Percentiles rank a stretch among this genome's conserved stretches.
phyloP scores from a whole-genome alignment of 2,888 invertebrate genomes.

The Ligdia adustata region DNA sequence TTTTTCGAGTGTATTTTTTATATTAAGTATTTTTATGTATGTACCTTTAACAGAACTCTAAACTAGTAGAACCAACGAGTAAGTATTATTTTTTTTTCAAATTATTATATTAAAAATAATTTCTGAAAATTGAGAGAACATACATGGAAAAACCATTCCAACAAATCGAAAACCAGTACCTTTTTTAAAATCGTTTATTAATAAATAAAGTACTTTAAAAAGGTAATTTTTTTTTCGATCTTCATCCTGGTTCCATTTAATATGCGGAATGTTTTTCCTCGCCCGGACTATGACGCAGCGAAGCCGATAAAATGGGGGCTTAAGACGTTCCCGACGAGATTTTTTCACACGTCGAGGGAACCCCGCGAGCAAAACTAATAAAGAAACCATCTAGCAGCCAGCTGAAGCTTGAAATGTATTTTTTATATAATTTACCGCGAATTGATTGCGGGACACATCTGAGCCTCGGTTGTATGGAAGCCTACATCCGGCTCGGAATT shows the following conservation, averaged over 20 bases:
- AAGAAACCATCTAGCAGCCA: constrained; percentile 82
- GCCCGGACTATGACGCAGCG: not conserved
- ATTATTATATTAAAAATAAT: too few relatives aligned
- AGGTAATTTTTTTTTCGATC: not conserved
- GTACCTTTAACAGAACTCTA: too few relatives aligned
- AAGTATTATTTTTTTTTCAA: too few relatives aligned
- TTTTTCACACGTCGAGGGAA: constrained; percentile 77
- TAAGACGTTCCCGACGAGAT: constrained; percentile 64
- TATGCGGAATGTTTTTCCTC: too few relatives aligned
- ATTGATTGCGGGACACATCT: constrained; percentile 74
- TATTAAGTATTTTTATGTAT: too few relatives aligned
- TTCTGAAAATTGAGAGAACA: too few relatives aligned
- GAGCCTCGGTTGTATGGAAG: constrained; percentile 41
- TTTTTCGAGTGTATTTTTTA: too few relatives aligned
- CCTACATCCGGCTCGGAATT: constrained; percentile 16
- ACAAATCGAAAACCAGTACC: too few relatives aligned
- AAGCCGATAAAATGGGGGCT: constrained; percentile 73
- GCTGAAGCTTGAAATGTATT: constrained; percentile 84
- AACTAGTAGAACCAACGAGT: too few relatives aligned
- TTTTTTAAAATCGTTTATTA: too few relatives aligned
- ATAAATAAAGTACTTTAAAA: not conserved
- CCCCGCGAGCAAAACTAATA: constrained; percentile 80
- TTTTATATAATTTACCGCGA: constrained; percentile 84
- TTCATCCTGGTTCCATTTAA: too few relatives aligned
- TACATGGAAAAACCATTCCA: too few relatives aligned